phyloP scores from a whole-genome alignment of 2,797 vertebrate genomes.

The Holocentrus rufus region DNA sequence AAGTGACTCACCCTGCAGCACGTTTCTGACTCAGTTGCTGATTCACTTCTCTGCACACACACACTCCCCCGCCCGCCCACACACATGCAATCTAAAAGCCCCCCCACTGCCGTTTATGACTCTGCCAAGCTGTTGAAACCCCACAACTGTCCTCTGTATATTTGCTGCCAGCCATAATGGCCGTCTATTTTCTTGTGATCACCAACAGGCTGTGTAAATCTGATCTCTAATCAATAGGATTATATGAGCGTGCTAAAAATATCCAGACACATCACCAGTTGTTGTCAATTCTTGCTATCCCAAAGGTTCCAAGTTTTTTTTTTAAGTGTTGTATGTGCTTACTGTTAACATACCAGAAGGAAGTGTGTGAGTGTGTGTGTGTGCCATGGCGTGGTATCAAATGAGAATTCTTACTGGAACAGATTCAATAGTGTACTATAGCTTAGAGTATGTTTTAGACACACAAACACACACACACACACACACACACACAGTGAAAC shows the following conservation, averaged over 20 bases:
- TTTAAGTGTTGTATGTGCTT: no score
- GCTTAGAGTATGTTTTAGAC: no score
- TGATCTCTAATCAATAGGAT: constrained; percentile 28
- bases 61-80: neutral
- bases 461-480: no score
- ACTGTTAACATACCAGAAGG: no score
- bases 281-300: constrained; percentile 47
- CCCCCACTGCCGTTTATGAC: constrained; percentile 26
- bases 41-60: constrained; percentile 28
- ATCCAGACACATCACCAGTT: constrained; percentile 36
- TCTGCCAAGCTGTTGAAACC: neutral
- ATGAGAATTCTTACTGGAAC: no score
- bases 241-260: constrained; percentile 21
- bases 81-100: constrained; percentile 2
- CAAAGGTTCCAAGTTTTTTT: neutral
- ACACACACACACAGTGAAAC: no score
- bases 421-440: no score
- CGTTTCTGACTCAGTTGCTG: constrained; percentile 57
- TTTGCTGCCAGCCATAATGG: constrained; percentile 6
- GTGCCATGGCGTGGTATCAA: no score
- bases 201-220: constrained; percentile 20
- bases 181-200: constrained; percentile 10
- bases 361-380: no score
- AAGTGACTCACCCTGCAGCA: constrained; percentile 67
- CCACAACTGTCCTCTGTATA: neutral